Base-by-base conservation (phyloP, 1,140 invertebrate genomes). In the Pararge aegeria region DNA sequence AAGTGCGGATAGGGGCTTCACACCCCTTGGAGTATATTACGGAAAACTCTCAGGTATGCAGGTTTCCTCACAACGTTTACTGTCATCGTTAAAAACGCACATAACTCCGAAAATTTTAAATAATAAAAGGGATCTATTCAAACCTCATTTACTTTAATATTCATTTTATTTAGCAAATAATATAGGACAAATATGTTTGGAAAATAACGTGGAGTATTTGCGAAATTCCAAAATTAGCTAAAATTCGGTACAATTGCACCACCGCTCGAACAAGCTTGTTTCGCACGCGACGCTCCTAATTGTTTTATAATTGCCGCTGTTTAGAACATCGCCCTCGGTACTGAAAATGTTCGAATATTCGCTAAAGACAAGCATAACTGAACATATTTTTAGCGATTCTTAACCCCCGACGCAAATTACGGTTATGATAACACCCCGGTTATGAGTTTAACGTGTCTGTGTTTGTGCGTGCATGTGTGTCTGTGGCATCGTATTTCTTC, bases 251-350 rank as follows among this genome's bases (percentile, higher is more conserved):
- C 12, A 51, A 55, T 51, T 61, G 54, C 54, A 56, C n/a, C n/a
- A n/a, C 37, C 54, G 29, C 30, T 49, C 52, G 21, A 62, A 46
- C 54, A 27, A 40, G 60, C 52, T 55, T 51, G 53, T 55, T 51
- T 42, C 38, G 63, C 63, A 65, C 63, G 57, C 63, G 52, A 65
- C 30, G 48, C 30, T 46, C 48, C 21, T 52, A 60, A 65, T 65
- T 65, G 53, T 55, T 60, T 55, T 65, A 60, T 60, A 65, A 65
- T 65, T 65, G 48, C 48, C 37, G 27, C 27, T 30, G 37, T 27
- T 56, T 58, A 58, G 56, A 49, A 29, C 46, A 49, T 27, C n/a
- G 13, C 13, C 42, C 19, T 40, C 38, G 13, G 13, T 46, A 15
- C 46, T 10, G n/a, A 10, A 49, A 49, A 49, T 27, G 42, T 46